Evolutionary conservation across 2,797 vertebrate species (phyloP).

Genomic region (Siniperca obscura): DNA sequence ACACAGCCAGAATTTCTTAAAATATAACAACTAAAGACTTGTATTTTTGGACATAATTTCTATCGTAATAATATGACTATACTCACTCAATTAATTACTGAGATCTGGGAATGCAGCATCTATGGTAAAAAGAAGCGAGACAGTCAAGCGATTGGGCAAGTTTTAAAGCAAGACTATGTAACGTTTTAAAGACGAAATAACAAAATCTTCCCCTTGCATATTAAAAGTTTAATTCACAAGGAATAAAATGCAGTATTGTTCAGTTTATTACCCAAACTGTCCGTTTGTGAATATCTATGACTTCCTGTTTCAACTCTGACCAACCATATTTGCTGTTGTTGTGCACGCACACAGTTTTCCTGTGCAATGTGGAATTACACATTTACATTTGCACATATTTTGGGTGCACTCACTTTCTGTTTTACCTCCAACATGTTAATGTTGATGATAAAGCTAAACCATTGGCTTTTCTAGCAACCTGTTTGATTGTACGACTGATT

Average conservation of each 20-base stretch:
- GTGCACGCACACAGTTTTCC: neutral
- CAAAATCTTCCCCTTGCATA: neutral
- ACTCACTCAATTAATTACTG: no score
- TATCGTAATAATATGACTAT: neutral
- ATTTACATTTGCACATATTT: neutral
- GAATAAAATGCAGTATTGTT: neutral
- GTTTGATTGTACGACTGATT: neutral
- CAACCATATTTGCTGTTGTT: neutral
- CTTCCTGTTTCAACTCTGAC: neutral
- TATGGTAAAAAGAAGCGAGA: neutral
- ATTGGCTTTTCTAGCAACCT: neutral
- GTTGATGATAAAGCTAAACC: no score
- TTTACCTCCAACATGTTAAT: neutral
- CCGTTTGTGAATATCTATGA: neutral
- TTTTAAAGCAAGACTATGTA: neutral
- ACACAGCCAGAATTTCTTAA: neutral
- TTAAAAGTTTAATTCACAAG: neutral
- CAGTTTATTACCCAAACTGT: neutral
- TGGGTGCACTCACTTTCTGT: neutral
- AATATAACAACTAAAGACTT: neutral
- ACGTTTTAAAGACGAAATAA: neutral
- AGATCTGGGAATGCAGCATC: neutral
- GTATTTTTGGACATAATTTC: neutral
- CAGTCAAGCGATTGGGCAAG: no score
- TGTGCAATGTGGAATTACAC: neutral